These are phyloP conservation scores for Neotoxoptera formosana DNA, from an alignment of 1,140 invertebrate species.

Conservation along the genomic window DNA sequence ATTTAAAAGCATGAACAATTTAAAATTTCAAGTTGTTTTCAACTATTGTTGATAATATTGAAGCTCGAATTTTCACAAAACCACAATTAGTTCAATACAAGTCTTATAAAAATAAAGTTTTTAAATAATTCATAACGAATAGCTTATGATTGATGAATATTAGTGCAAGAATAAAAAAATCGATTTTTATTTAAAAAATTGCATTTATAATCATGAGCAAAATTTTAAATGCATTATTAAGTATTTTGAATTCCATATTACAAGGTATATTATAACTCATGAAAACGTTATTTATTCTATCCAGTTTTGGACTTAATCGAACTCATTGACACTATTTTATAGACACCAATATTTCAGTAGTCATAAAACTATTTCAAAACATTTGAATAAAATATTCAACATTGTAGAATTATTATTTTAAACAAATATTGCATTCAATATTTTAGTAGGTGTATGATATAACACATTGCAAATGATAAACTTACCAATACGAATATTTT, in stretches of 20 bases:
- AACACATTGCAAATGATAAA: not conserved
- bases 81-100: too few species aligned
- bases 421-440: not conserved
- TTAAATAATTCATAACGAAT: too few species aligned
- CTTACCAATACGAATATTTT: not conserved
- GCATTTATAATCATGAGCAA: not conserved
- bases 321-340: not conserved
- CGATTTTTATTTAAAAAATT: too few species aligned
- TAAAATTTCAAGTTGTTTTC: too few species aligned
- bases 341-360: not conserved
- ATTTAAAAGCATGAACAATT: too few species aligned
- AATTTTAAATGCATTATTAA: not conserved
- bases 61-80: too few species aligned
- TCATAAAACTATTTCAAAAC: not conserved
- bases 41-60: too few species aligned
- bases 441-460: not conserved
- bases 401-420: too few species aligned
- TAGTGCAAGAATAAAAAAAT: too few species aligned
- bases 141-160: too few species aligned
- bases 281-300: not conserved
- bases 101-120: too few species aligned
- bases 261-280: not conserved
- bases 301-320: not conserved
- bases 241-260: not conserved
- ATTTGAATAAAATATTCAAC: not conserved